Evolutionary conservation across 2,113 vertebrate genomes (phyloP).

Genomic region (Scolopax mira): DNA sequence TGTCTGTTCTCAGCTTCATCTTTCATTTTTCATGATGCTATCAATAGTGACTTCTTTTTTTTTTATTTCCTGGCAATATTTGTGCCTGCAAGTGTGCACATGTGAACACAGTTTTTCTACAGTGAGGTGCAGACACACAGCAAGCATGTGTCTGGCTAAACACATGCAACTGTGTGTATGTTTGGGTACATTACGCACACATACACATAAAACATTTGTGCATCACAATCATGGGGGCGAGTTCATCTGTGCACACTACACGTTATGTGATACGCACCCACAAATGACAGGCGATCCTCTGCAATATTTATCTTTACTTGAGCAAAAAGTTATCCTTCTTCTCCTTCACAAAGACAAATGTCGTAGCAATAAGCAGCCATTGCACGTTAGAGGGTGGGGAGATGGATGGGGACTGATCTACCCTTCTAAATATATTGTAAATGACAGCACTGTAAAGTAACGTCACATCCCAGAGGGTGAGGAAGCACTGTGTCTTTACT

Average conservation of each 20-base stretch:
- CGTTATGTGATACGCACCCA: background rate
- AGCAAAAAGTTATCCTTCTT: constrained; percentile 43
- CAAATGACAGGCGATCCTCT: background rate
- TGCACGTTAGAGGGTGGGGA: background rate
- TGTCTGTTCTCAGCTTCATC: background rate
- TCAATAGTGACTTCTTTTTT: background rate
- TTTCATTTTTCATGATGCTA: background rate
- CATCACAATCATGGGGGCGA: accelerated
- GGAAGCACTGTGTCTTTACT: background rate
- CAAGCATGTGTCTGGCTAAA: background rate
- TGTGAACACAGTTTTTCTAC: background rate
- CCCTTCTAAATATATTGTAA: background rate
- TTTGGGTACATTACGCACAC: background rate
- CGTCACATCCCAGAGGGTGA: background rate
- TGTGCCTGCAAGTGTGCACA: background rate
- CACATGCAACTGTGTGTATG: no score
- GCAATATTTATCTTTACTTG: constrained; percentile 29
- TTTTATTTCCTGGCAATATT: background rate
- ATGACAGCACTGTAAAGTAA: background rate
- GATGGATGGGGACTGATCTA: constrained; percentile 27
- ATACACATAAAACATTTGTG: background rate
- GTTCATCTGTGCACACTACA: background rate
- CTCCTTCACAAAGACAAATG: constrained; percentile 56
- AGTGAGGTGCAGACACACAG: background rate
- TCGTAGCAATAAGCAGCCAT: background rate